Percentiles rank a stretch among this genome's conserved stretches.
These are phyloP conservation scores for Drosophila tsacasi DNA, from an alignment of 1,140 invertebrate species.

Conservation along the genomic window DNA sequence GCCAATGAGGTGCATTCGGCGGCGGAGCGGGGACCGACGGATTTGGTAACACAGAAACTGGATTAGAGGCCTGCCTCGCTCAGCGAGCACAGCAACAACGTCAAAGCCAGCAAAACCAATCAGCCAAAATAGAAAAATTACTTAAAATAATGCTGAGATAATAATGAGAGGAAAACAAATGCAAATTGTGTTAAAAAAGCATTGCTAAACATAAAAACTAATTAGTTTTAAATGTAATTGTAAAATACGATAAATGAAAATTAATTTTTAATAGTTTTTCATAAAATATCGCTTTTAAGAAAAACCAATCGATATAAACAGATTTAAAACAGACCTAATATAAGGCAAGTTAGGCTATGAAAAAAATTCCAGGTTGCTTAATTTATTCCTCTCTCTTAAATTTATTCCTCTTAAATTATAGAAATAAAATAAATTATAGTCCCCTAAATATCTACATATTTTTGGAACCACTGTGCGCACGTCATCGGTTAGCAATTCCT, in stretches of 20 bases:
- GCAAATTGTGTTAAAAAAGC: background rate
- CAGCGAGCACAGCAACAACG: constrained; percentile 6
- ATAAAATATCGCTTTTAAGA: too few species aligned
- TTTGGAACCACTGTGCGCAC: constrained; percentile 56
- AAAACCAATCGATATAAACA: too few species aligned
- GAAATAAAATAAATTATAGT: background rate
- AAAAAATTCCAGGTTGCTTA: background rate
- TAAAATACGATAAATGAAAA: background rate
- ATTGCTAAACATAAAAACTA: background rate
- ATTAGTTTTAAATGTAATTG: too few species aligned
- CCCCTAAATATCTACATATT: background rate
- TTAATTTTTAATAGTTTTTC: too few species aligned
- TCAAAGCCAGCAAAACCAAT: constrained; percentile 27
- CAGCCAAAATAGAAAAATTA: constrained; percentile 29
- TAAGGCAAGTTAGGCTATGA: background rate
- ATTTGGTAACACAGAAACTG: constrained; percentile 64
- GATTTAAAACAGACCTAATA: background rate
- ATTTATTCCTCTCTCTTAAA: background rate
- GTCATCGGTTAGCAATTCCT: constrained; percentile 58
- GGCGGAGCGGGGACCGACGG: constrained; percentile 11
- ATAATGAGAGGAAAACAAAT: constrained; percentile 12
- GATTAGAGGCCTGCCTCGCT: constrained; percentile 64
- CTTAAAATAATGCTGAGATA: constrained; percentile 21
- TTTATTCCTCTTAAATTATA: background rate
- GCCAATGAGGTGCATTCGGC: constrained; percentile 33